Base-by-base conservation (phyloP, 2,888 invertebrate genomes). In the Octonoba sinensis region DNA sequence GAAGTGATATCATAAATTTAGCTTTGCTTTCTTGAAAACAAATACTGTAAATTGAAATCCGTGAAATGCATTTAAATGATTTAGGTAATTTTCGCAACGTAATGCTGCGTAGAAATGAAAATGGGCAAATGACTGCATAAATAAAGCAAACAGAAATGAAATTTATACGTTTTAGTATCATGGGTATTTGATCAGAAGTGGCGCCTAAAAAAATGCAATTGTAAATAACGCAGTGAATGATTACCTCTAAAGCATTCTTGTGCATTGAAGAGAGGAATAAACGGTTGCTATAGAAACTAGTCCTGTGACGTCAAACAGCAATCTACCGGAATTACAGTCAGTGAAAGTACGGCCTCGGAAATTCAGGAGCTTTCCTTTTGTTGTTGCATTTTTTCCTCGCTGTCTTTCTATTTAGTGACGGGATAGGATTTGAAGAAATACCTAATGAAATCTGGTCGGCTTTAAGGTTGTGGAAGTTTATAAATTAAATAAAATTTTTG, bases 171-270 rank as follows among this genome's bases (percentile, higher is more conserved):
- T 36, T 36, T 36, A 36, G 36, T 36, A 27, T 67, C 67, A 67
- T 67, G 67, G 54, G 67, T 44, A 67, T 67, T 67, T 67, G 67
- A 67, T 67, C 54, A 49, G 67, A 3, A 49, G 44, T 36, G 54
- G 54, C 46, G 44, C 59, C 59, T 18, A 71, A 71, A 71, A 59
- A n/a, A 51, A 13, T 59, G 51, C 49, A 54, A 67, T 60, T 71
- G 60, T 71, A 71, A 71, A 71, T 71, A 71, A 71, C 49, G 71
- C 44, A 60, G 46, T 71, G 51, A 71, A 71, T 71, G 57, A 71
- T 71, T 71, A 71, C 71, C 18, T 47, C 49, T 36, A n/a, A 59
- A 18, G 59, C 47, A 59, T 59, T 71, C 57, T 59, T 18, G 27
- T 54, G 27, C 27, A 60, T n/a, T 22, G 60, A 71, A 49, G 27